Conservation (phyloP, 2,113 vertebrate species). For the Numenius arquata region DNA sequence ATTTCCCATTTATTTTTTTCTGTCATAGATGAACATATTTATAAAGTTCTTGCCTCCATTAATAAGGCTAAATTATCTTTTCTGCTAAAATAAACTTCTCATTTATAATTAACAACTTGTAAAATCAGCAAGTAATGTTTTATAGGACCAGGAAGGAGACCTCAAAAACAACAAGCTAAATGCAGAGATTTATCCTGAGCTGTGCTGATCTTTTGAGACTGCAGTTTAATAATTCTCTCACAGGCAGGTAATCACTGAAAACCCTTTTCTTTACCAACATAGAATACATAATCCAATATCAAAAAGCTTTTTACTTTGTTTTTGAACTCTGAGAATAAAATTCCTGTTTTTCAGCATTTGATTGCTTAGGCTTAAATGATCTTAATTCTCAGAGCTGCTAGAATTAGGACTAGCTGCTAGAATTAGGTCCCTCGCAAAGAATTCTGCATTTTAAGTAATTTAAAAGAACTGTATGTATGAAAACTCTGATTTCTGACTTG, state of each 20-base stretch:
- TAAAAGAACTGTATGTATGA: neutral
- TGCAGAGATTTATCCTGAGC: neutral
- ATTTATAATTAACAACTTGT: neutral
- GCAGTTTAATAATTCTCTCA: neutral
- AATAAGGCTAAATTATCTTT: neutral
- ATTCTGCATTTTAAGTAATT: neutral
- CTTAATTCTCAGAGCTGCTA: neutral
- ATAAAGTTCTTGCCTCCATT: neutral
- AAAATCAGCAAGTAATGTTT: neutral
- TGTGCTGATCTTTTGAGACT: neutral
- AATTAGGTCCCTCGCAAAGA: neutral
- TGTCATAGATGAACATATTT: neutral
- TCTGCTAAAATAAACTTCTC: neutral
- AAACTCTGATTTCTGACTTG: neutral
- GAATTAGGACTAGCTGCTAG: neutral
- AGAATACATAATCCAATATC: neutral
- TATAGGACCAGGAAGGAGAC: neutral
- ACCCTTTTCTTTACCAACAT: neutral
- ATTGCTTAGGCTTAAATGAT: neutral
- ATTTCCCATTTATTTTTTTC: neutral
- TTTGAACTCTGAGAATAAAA: neutral
- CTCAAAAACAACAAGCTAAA: neutral
- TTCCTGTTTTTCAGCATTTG: neutral
- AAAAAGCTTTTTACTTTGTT: neutral
- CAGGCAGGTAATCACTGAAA: neutral